phyloP scores from a whole-genome alignment of 1,140 invertebrate species.

The Neotoxoptera formosana region DNA sequence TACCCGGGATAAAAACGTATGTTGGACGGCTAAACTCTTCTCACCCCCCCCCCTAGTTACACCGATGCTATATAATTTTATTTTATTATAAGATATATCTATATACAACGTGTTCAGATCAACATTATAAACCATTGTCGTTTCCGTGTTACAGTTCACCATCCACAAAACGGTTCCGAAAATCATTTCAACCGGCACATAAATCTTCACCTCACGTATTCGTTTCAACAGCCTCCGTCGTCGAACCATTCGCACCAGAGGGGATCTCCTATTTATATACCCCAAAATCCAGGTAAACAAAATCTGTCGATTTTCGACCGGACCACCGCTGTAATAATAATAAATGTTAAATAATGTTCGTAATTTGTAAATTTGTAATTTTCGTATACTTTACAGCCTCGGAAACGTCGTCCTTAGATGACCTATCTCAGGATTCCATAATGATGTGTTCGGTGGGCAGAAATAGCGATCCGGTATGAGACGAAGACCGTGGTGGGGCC shows the following conservation, averaged over 20 bases:
- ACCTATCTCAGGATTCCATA: slow-evolving; percentile 80
- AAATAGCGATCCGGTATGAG: slow-evolving; percentile 61
- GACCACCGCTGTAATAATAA: not conserved
- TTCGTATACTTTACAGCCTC: slow-evolving; percentile 70
- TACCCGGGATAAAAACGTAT: not conserved
- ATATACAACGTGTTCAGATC: no score
- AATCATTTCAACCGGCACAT: slow-evolving; percentile 76
- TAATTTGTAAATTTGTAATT: not conserved
- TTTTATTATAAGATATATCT: not conserved
- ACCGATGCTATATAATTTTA: not conserved
- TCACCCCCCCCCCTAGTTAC: not conserved
- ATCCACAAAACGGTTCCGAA: slow-evolving; percentile 49
- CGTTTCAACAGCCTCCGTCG: slow-evolving; percentile 75
- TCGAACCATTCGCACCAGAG: slow-evolving; percentile 67
- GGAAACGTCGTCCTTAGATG: slow-evolving; percentile 77
- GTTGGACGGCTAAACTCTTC: not conserved
- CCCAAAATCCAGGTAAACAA: slow-evolving; percentile 65
- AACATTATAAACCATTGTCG: not conserved
- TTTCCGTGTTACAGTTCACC: slow-evolving; percentile 48
- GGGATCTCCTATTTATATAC: slow-evolving; percentile 69
- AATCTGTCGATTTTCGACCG: not conserved
- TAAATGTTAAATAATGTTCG: not conserved
- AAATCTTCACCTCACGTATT: slow-evolving; percentile 83
- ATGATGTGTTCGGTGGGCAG: slow-evolving; percentile 65
- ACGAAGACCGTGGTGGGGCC: slow-evolving; percentile 60